Base-by-base conservation (phyloP, 2,113 vertebrate species). In the Chauna torquata region DNA sequence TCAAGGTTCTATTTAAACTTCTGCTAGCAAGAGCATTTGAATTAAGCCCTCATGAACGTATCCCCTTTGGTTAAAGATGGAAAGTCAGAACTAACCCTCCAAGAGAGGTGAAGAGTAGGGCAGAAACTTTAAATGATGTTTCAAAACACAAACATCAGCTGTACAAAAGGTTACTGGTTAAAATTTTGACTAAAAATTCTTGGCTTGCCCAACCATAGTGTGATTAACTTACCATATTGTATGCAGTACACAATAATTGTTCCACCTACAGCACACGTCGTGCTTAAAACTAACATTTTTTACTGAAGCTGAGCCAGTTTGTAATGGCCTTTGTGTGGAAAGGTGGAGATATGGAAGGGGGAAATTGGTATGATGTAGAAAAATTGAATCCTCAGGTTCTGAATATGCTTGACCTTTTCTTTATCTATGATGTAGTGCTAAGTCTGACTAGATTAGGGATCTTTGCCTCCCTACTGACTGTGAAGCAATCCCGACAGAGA, bases 131-230 rank as follows among this genome's bases (percentile, higher is more conserved):
- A 77, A 57, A 52, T 86, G 55, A 52, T 88, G n/a, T 55, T 91
- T 97, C 84, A 91, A 32, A 96, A 92, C n/a, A 54, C 70, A 90
- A 97, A 88, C 23, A 86, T 81, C 45, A 96, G 30, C 34, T 86
- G 11, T 92, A 76, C 80, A 65, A 82, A 93, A 92, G n/a, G 62
- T 78, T 95, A 38, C 75, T 86, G 82, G 59, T 86, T 92, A 90
- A 92, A 84, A 86, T 90, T 96, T 86, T 85, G 45, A 70, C 50
- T 88, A 91, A 89, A 92, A 95, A 88, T 86, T 96, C 92, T 96
- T 95, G 70, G 55, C 87, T 94, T 96, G 54, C 79, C 54, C 34
- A 82, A 70, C 22, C 84, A 40, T 71, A 83, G 90, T 96, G 97
- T 89, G 76, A 87, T 94, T 74, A 82, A 85, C 32, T 95, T 95